These are phyloP conservation scores for Meleagris gallopavo DNA, from an alignment of 2,113 vertebrate genomes.

Conservation along the genomic window DNA sequence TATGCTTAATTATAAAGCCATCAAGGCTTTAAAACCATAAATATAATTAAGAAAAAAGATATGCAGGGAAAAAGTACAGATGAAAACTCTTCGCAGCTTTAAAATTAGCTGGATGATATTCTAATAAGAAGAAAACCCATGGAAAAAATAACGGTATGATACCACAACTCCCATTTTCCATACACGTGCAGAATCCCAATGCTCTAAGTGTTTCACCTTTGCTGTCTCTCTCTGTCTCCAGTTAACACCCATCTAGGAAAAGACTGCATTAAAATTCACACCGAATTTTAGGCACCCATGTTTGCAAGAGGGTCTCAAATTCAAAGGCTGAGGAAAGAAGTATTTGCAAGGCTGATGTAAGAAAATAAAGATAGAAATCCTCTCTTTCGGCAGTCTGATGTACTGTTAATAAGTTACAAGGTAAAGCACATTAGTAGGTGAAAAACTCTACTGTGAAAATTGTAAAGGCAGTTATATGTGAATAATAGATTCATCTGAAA, in stretches of 20 bases:
- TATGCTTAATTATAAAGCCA: slow-evolving; percentile 72
- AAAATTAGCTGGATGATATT: not conserved
- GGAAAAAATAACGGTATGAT: not conserved
- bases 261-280: not conserved
- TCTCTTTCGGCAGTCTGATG: slow-evolving; percentile 1
- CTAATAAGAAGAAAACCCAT: not conserved
- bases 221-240: not conserved
- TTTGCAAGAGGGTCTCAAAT: not conserved
- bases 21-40: slow-evolving; percentile 66
- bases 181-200: not conserved
- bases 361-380: not conserved
- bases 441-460: slow-evolving; percentile 68
- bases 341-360: slow-evolving; percentile 11
- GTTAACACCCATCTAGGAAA: not conserved
- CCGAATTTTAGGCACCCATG: not conserved
- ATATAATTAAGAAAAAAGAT: slow-evolving; percentile 75
- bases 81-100: slow-evolving; percentile 18
- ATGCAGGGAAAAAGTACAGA: slow-evolving; percentile 42
- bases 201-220: not conserved
- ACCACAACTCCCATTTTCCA: not conserved
- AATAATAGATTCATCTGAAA: slow-evolving; percentile 27
- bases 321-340: not conserved
- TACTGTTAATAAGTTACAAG: slow-evolving; percentile 61
- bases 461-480: not conserved
- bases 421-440: slow-evolving; percentile 53